phyloP scores from a whole-genome alignment of 64 coral and sea anemone genomes.

The Astreopora myriophthalma region DNA sequence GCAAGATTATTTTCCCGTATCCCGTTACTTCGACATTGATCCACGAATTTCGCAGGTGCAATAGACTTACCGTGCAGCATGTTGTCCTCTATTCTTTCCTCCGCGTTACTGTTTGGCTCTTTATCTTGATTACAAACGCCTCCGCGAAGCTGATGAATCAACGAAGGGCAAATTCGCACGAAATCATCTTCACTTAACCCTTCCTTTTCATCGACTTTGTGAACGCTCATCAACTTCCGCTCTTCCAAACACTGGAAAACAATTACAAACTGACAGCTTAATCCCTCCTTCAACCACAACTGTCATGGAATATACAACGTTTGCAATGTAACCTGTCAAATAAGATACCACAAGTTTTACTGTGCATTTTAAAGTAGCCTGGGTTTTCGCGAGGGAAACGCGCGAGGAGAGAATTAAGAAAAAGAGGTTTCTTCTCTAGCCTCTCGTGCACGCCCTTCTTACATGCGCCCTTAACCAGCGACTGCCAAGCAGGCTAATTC shows the following conservation, averaged over 20 bases:
- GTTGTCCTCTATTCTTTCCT: background rate
- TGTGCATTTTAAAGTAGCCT: background rate
- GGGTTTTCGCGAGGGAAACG: no score
- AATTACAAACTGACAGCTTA: background rate
- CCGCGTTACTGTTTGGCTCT: background rate
- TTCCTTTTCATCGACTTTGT: conserved; percentile 20
- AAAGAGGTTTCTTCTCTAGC: no score
- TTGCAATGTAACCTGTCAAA: background rate
- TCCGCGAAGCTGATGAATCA: conserved; percentile 37
- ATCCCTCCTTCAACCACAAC: background rate
- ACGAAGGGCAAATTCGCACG: conserved; percentile 61
- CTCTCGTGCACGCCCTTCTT: no score
- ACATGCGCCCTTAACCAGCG: no score
- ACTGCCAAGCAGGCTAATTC: no score
- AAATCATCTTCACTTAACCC: conserved; percentile 25
- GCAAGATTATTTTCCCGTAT: background rate
- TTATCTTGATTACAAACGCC: background rate
- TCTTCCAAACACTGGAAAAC: conserved; percentile 45
- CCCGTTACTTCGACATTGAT: background rate
- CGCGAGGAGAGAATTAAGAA: no score
- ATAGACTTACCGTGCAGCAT: background rate
- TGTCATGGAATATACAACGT: no score
- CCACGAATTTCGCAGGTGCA: background rate
- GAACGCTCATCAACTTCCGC: conserved; percentile 24
- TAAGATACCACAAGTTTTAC: background rate